Evolutionary conservation across 1,140 invertebrate species (phyloP).

Genomic region (Bombus soroeensis): DNA sequence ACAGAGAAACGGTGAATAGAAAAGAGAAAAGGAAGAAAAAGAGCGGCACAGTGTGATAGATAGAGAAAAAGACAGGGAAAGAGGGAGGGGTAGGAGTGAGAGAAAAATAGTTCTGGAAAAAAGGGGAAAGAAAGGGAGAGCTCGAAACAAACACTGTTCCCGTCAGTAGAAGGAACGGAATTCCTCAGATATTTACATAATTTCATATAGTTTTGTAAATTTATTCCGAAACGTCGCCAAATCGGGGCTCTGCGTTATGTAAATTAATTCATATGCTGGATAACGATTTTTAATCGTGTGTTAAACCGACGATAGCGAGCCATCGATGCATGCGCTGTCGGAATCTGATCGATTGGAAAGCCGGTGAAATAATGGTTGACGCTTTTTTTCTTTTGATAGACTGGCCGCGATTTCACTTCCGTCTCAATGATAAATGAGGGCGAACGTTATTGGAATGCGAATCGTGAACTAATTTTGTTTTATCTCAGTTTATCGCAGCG

Average conservation of each 20-base stretch:
- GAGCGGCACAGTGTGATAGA: not conserved
- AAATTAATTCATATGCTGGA: conserved; percentile 39
- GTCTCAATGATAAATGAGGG: not conserved
- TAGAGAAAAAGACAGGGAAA: not conserved
- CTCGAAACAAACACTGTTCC: not conserved
- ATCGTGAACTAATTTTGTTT: not conserved
- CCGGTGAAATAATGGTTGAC: conserved; percentile 4
- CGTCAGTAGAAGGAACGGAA: not conserved
- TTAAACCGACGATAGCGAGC: conserved; percentile 33
- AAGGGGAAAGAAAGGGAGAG: not conserved
- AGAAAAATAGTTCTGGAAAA: not conserved
- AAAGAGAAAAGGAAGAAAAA: not conserved
- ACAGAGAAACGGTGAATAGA: not conserved
- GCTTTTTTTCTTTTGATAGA: not conserved
- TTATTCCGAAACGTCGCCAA: conserved; percentile 44
- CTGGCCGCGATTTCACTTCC: conserved; percentile 4
- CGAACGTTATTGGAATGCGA: not conserved
- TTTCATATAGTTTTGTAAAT: conserved; percentile 58
- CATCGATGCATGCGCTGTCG: not conserved
- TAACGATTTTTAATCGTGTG: conserved; percentile 53
- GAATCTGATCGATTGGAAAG: conserved; percentile 29
- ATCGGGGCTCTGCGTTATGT: conserved; percentile 39
- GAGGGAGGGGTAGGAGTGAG: not conserved
- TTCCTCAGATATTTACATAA: conserved; percentile 50
- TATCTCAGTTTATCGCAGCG: not conserved